These are phyloP conservation scores for Sisor rabdophorus DNA, from an alignment of 2,113 vertebrate genomes.

Conservation along the genomic window DNA sequence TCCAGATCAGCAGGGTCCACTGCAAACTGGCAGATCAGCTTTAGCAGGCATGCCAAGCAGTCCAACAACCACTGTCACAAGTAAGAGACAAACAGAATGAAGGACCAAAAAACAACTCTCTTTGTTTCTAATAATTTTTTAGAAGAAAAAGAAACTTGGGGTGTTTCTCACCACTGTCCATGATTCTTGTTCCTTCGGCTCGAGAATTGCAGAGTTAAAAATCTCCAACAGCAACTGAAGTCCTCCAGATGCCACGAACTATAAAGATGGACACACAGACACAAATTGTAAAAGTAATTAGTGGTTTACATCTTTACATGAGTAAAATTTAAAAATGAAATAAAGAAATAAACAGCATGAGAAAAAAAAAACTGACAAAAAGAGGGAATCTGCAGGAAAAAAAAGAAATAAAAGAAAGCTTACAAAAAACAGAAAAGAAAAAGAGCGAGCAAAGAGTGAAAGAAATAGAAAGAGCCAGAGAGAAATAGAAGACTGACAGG, in stretches of 20 bases:
- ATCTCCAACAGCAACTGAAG: constrained; percentile 95
- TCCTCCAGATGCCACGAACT: constrained; percentile 97
- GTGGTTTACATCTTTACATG: too few relatives aligned
- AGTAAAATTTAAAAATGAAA: too few relatives aligned
- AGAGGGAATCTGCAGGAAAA: too few relatives aligned
- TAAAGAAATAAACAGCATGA: too few relatives aligned
- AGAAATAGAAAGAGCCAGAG: too few relatives aligned
- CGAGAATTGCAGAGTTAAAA: constrained; percentile 93
- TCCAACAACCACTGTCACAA: constrained; percentile 88
- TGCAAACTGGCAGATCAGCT: constrained; percentile 97
- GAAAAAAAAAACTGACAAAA: too few relatives aligned
- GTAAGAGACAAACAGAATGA: background rate
- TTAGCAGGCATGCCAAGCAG: constrained; percentile 95
- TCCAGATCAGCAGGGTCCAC: constrained; percentile 95
- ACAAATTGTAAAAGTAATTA: too few relatives aligned
- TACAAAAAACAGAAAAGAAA: too few relatives aligned
- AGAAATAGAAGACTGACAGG: background rate
- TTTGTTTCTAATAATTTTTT: background rate
- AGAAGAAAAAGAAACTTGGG: background rate
- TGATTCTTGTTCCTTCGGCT: constrained; percentile 93
- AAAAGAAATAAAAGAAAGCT: too few relatives aligned
- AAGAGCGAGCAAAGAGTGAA: background rate
- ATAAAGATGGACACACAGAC: constrained; percentile 12
- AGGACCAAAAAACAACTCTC: background rate
- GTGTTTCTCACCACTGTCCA: constrained; percentile 89